Base-by-base conservation (phyloP, 2,888 invertebrate genomes). In the Synanthedon vespiformis region DNA sequence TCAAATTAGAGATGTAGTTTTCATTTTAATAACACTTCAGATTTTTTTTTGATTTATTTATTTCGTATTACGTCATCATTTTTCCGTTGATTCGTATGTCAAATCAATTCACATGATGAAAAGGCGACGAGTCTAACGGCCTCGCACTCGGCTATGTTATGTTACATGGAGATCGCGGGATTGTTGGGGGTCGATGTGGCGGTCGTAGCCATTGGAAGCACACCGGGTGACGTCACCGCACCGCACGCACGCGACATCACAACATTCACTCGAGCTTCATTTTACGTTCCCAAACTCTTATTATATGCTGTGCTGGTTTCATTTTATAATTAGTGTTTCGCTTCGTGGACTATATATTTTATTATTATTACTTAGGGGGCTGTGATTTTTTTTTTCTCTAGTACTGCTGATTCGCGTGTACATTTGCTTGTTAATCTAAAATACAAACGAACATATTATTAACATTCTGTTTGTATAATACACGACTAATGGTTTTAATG, bases 21-120 rank as follows among this genome's bases (percentile, higher is more conserved):
- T 84, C 88, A 88, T 88, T 74, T 80, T 74, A 86, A 86, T 87
- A 88, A 88, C 88, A 88, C 87, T 86, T 74, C 80, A 84, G 77
- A 77, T 79, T 78, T 74, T 62, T 79, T 64, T 77, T 82, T 72
- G 83, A 76, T 82, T 82, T 63, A 62, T 79, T 83, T 82, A 70
- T 68, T 22, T 34, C 34, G 34, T 34, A 34, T 34, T 34, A 34
- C 34, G 34, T 34, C 34, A 34, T 34, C 34, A 34, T 34, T 34
- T 34, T 34, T 34, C 34, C 34, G 75, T 84, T 82, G 72, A 75
- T 72, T 80, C 74, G 68, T 68, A 75, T 34, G 34, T 34, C 34
- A 34, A 34, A 34, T 64, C 69, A 69, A 74, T 77, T 81, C 84
- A 85, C 84, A 72, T 68, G 76, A 34, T 34, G 34, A 34, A 10